Conservation (phyloP, 2,888 invertebrate species). For the Sisyra nigra region DNA sequence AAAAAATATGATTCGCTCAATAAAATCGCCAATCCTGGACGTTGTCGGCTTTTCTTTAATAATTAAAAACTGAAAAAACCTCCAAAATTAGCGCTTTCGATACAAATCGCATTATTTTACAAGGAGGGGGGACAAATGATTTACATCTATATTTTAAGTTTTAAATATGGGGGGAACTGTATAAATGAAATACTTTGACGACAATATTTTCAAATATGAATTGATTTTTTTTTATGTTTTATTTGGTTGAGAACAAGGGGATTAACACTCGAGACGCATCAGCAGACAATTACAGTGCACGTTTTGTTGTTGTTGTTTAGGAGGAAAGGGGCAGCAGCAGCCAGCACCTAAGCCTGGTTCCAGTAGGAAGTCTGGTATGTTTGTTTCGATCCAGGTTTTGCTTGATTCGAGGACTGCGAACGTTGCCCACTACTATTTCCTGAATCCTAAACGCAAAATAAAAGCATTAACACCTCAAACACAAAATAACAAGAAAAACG, state of each 20-base stretch:
- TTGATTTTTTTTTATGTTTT: background rate
- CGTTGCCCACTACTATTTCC: slow-evolving; percentile 33
- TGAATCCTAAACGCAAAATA: slow-evolving; percentile 33
- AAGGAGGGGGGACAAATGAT: too few relatives aligned
- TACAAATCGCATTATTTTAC: too few relatives aligned
- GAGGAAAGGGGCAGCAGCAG: slow-evolving; percentile 1
- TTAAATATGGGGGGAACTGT: too few relatives aligned
- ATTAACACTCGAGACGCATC: background rate
- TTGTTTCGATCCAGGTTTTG: slow-evolving; percentile 40
- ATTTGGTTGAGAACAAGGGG: background rate
- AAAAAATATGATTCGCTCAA: too few relatives aligned
- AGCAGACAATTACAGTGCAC: background rate
- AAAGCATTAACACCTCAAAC: background rate
- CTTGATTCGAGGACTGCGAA: slow-evolving; percentile 34
- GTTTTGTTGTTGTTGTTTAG: background rate
- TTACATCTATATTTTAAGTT: too few relatives aligned
- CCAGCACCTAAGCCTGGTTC: slow-evolving; percentile 37
- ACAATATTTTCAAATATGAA: background rate
- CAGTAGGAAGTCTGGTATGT: slow-evolving; percentile 45
- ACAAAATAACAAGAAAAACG: background rate
- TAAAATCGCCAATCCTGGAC: too few relatives aligned
- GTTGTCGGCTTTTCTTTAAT: too few relatives aligned
- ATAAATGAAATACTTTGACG: too few relatives aligned
- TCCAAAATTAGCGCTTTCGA: too few relatives aligned
- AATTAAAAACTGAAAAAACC: too few relatives aligned